Conservation (phyloP, 2,888 invertebrate species). For the Drosophila macrospina region DNA sequence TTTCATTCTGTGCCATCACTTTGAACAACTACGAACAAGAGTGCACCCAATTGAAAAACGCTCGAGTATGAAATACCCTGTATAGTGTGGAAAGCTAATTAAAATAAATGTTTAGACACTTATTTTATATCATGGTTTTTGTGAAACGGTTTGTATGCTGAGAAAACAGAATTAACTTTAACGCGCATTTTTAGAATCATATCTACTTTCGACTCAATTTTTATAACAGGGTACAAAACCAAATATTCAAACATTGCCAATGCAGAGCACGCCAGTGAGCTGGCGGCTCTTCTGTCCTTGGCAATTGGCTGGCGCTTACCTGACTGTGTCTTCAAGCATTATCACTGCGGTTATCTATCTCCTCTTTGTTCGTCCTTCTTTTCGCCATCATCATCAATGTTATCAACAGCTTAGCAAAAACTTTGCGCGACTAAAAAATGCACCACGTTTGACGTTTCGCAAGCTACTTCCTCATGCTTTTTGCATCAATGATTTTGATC, state of each 20-base stretch:
- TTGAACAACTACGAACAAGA: conserved; percentile 7
- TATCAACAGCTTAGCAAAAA: conserved; percentile 75
- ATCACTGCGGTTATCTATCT: conserved; percentile 64
- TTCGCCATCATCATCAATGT: conserved; percentile 60
- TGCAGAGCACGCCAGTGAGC: conserved; percentile 66
- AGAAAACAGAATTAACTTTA: neutral
- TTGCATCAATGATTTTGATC: conserved; percentile 78
- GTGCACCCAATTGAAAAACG: neutral
- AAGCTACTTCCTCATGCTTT: conserved; percentile 61
- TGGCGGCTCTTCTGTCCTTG: conserved; percentile 37
- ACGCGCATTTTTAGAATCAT: neutral
- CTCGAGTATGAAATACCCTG: neutral
- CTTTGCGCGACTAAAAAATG: conserved; percentile 51
- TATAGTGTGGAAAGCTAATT: neutral
- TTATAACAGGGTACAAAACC: conserved; percentile 29
- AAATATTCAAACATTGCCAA: conserved; percentile 57
- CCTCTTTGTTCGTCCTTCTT: neutral
- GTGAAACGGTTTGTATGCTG: neutral
- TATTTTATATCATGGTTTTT: neutral
- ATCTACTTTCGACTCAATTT: neutral
- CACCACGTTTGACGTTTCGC: conserved; percentile 50
- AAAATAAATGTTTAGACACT: neutral
- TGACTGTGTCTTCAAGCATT: conserved; percentile 57
- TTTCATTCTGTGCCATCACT: conserved; percentile 42
- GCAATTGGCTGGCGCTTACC: conserved; percentile 56